Evolutionary conservation across 2,113 vertebrate genomes (phyloP).

Genomic region (Silurus glanis): DNA sequence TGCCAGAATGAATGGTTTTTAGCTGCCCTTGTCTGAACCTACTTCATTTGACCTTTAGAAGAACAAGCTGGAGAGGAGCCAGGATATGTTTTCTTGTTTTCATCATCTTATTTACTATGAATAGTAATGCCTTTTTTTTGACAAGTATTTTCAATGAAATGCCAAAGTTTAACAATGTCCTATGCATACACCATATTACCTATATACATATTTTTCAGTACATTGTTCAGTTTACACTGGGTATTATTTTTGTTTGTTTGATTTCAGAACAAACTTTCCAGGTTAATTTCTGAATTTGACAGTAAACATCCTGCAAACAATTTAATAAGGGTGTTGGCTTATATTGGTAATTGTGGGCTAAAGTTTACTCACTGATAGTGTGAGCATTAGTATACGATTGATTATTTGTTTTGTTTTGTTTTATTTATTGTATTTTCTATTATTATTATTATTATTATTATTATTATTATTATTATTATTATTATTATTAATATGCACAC

Average conservation of each 20-base stretch:
- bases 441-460: no score
- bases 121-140: background rate
- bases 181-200: background rate
- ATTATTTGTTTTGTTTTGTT: background rate
- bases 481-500: no score
- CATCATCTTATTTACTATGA: slow-evolving; percentile 25
- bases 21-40: slow-evolving; percentile 61
- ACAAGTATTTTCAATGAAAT: background rate
- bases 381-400: background rate
- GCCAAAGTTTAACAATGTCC: background rate
- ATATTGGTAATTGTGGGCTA: background rate
- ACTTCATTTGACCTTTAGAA: slow-evolving; percentile 66
- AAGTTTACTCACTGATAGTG: background rate
- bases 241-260: background rate
- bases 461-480: no score
- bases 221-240: background rate
- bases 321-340: background rate
- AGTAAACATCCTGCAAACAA: background rate
- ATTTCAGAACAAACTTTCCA: background rate
- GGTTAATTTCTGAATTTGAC: background rate
- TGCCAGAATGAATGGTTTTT: slow-evolving; percentile 42
- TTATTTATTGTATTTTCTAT: no score
- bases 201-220: background rate
- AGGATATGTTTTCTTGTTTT: slow-evolving; percentile 52
- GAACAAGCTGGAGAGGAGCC: slow-evolving; percentile 60